Evolutionary conservation across 2,888 invertebrate genomes (phyloP).

Genomic region (Fragum sueziense): DNA sequence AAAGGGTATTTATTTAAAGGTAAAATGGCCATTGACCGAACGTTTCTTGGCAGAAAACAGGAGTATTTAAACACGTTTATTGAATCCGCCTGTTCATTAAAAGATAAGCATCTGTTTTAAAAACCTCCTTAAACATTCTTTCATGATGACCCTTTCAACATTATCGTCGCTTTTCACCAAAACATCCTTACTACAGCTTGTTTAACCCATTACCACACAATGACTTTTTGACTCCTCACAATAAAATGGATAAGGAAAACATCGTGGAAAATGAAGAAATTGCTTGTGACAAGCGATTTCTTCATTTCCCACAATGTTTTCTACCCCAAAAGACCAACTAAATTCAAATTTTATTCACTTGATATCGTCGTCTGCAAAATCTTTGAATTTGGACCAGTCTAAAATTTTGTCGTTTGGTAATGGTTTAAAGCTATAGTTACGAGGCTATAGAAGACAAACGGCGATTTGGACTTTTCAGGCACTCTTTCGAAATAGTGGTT

Average conservation of each 20-base stretch:
- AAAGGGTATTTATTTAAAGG: too few species aligned
- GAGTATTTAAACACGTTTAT: background rate
- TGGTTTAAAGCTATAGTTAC: too few species aligned
- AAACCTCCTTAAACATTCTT: background rate
- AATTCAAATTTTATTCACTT: too few species aligned
- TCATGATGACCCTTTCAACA: background rate
- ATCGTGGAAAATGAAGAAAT: background rate
- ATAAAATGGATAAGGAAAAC: background rate
- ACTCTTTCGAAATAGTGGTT: too few species aligned
- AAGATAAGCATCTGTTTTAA: constrained; percentile 9
- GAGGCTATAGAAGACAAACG: too few species aligned
- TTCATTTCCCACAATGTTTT: constrained; percentile 1
- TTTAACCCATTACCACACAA: too few species aligned
- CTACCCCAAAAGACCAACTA: too few species aligned
- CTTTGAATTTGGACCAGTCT: too few species aligned
- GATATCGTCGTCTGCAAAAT: too few species aligned
- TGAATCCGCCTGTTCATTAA: constrained; percentile 5
- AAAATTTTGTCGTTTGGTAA: too few species aligned
- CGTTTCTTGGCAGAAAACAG: background rate
- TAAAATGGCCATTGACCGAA: background rate
- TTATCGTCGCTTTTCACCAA: background rate
- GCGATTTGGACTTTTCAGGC: too few species aligned
- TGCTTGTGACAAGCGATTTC: background rate
- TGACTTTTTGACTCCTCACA: too few species aligned
- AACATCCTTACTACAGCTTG: background rate